phyloP scores from a whole-genome alignment of 2,113 vertebrate genomes.

The Leptodactylus fuscus region DNA sequence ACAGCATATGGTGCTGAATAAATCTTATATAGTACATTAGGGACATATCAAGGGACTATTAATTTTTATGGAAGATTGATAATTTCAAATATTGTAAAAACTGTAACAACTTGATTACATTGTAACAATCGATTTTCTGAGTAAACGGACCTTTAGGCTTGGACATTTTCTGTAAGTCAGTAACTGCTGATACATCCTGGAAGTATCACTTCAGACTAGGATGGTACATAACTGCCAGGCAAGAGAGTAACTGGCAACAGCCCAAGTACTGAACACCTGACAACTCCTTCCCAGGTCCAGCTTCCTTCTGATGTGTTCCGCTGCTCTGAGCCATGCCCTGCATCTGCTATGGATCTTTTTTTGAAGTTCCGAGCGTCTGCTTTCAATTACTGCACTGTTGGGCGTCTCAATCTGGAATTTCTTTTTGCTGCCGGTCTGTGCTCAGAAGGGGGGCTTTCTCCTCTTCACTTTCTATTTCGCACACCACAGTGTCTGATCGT shows the following conservation, averaged over 20 bases:
- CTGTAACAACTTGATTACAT: not conserved
- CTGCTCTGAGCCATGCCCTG: slow-evolving; percentile 34
- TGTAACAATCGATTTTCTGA: not conserved
- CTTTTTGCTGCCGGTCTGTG: slow-evolving; percentile 60
- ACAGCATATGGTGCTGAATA: too few relatives aligned
- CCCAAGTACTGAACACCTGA: slow-evolving; percentile 46
- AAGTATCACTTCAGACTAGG: not conserved
- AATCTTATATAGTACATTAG: too few relatives aligned
- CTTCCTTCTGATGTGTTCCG: slow-evolving; percentile 51
- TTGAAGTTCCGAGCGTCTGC: slow-evolving; percentile 82
- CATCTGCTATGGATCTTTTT: slow-evolving; percentile 65
- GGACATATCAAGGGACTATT: too few relatives aligned
- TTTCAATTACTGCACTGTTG: slow-evolving; percentile 73
- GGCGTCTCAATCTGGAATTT: slow-evolving; percentile 73
- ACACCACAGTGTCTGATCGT: slow-evolving; percentile 38
- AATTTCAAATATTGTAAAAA: too few relatives aligned
- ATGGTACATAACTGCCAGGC: slow-evolving; percentile 47
- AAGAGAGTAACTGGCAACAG: slow-evolving; percentile 55
- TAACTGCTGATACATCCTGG: not conserved
- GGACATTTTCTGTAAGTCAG: not conserved
- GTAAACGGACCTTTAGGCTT: not conserved
- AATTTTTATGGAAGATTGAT: too few relatives aligned
- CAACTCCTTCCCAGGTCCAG: slow-evolving; percentile 36
- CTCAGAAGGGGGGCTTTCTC: slow-evolving; percentile 64
- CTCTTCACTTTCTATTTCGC: slow-evolving; percentile 68